Base-by-base conservation (phyloP, 2,113 vertebrate species). In the Helogale parvula region DNA sequence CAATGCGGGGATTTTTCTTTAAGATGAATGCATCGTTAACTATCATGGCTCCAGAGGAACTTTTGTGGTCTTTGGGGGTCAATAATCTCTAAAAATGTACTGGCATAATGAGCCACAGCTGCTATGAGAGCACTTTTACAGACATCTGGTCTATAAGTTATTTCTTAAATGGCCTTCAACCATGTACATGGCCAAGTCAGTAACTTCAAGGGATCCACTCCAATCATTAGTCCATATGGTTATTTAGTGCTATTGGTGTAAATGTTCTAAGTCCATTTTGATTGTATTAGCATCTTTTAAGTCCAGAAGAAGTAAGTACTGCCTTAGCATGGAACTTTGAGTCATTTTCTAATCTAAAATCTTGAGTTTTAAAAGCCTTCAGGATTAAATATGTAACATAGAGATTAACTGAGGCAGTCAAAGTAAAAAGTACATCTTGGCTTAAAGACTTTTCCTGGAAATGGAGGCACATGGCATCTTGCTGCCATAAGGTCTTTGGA, bases 41-140 rank as follows among this genome's bases (percentile, higher is more conserved):
- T 65, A 29, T 41, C 79, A 88, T 68, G 21, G 38, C 76, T 96
- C 91, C 47, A 95, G 93, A 93, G 93, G 87, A 96, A 85, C 66
- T 96, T 81, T 90, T 83, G 72, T 97, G 90, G 63, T 94, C 72
- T 92, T 97, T 97, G 52, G 66, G 72, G 96, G 93, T 97, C 76
- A 85, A 50, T 96, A 94, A 90, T 90, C 76, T 97, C 82, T 93
- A 96, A 98, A 74, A 47, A 83, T 19, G 1, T 29, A 45, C 83
- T 98, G 83, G 41, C 0, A 0, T 97, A 74, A 94, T n/a, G 54
- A 93, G 71, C 79, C 38, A 80, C 2, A 17, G 65, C 84, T 98
- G 38, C 76, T 97, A n/a, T 63, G 88, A 92, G 90, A 94, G 5
- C 21, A 29, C 68, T 95, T 63, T 90, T 82, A 93, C 65, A 74